A percentile compares a stretch with the other conserved stretches of the same genome.
These are phyloP conservation scores for Ips typographus DNA, from an alignment of 1,140 invertebrate genomes.

Conservation along the genomic window DNA sequence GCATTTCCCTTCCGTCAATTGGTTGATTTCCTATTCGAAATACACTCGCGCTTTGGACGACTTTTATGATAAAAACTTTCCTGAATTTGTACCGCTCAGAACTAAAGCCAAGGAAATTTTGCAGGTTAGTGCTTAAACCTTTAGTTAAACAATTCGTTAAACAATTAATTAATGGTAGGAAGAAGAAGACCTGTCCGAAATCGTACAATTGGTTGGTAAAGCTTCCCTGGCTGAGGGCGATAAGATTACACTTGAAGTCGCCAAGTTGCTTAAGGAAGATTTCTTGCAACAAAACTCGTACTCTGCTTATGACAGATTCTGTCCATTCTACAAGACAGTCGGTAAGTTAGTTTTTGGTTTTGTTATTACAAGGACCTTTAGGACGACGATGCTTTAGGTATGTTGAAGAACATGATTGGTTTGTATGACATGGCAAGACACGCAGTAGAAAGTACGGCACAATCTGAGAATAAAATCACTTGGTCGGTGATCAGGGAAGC, in stretches of 20 bases:
- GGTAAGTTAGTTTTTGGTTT: slow-evolving; percentile 54
- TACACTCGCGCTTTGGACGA: slow-evolving; percentile 98
- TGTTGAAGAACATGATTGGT: slow-evolving; percentile 97
- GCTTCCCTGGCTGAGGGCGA: slow-evolving; percentile 97
- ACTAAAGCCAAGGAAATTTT: slow-evolving; percentile 96
- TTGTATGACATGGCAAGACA: slow-evolving; percentile 98
- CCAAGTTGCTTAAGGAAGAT: slow-evolving; percentile 98
- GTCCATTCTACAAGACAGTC: slow-evolving; percentile 99
- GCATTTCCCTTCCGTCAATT: slow-evolving; percentile 99
- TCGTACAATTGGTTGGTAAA: slow-evolving; percentile 99
- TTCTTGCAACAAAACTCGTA: slow-evolving; percentile 98
- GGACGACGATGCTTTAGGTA: slow-evolving; percentile 51
- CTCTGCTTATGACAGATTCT: slow-evolving; percentile 69
- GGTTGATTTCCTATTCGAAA: slow-evolving; percentile 99
- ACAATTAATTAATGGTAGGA: slow-evolving; percentile 62
- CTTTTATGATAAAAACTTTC: slow-evolving; percentile 98
- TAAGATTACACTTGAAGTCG: slow-evolving; percentile 99
- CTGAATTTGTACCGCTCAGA: slow-evolving; percentile 95
- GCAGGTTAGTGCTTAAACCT: slow-evolving; percentile 58
- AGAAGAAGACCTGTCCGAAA: slow-evolving; percentile 99
- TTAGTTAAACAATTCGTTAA: background rate
- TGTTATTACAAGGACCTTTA: too few relatives aligned
- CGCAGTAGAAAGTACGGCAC: slow-evolving; percentile 95
- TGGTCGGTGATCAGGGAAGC: slow-evolving; percentile 97
- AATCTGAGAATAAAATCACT: slow-evolving; percentile 99